Evolutionary conservation across 30 jellyfish, hydroid and myxozoan species (phyloP), one percentile per base, ranked within the genome.

Genomic region (Rhopilema esculentum): DNA sequence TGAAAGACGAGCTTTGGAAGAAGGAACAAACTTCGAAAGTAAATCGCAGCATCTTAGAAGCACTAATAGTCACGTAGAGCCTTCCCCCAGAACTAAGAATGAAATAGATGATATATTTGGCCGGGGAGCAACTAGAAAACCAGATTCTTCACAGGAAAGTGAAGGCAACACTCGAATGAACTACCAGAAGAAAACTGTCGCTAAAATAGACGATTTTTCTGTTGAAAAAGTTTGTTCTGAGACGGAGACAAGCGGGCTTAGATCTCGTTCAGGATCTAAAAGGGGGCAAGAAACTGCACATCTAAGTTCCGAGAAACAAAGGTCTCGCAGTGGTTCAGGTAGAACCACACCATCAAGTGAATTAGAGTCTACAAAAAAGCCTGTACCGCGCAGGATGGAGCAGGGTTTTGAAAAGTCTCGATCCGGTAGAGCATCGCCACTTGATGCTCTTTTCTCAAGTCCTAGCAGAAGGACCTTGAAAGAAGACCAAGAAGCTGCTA

Each of bases 251-350:
- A 69, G 84, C 8, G 40, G 48, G 7, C 69, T 29, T 48, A 73
- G 72, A 26, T 65, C 87, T 27, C 87, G 80, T n/a, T 84, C 92
- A 19, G 87, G 87, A 21, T 83, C 91, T 12, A 79, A 67, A 31
- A 72, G 67, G 32, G 79, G 61, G 24, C 22, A 51, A 17, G 66
- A 72, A 18, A 50, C 57, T n/a, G 89, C 9, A 12, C 12, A 40
- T 40, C 9, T 12, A 40, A 40, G 57, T 40, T 15, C 62, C 49
- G 79, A 27, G 49, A 61, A 50, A 53, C 70, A 61, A 29, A 79
- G 22, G 8, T 79, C 88, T 49, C 64, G 77, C 49, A 16, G 79
- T 8, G 31, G 79, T 27, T 79, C 88, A 0, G 88, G 88, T 8
- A 69, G 19, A 27, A 69, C 21, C 19, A 69, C 80, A 0, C 80